Evolutionary conservation across 1,140 invertebrate species (phyloP), one percentile per base, ranked within the genome.

Genomic region (Drosophila neocordata): DNA sequence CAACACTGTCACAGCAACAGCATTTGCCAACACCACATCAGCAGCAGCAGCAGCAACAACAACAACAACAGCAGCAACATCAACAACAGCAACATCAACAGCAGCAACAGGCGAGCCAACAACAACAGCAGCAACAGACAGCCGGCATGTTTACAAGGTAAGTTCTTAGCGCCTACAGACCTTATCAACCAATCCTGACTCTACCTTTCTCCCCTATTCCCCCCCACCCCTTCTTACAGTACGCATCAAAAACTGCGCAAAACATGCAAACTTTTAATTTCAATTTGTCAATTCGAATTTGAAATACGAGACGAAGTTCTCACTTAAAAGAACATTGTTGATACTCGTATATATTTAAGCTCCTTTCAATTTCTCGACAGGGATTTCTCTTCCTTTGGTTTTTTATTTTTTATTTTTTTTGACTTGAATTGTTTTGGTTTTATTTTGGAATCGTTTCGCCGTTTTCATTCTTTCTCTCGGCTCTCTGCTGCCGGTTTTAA

Each of bases 241-340:
- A 75, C 75, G 75, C 72, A 78, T 79, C 76, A 79, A 77, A 68
- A 59, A 65, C 34, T 73, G 76, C 69, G 75, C 64, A 80, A 69
- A 78, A 82, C 79, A 88, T 87, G 83, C 83, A 88, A 88, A 87
- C 83, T 87, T 87, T 87, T 87, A 83, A 87, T 87, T 87, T 87
- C 83, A 87, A 87, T 87, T 87, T 89, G 83, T 87, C 83, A 83
- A 88, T 81, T 64, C 64, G 66, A 60, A 69, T 87, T 81, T 79
- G 66, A 82, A 74, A 63, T 77, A 69, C 56, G 62, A 58, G 65
- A 59, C 73, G 65, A 52, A 75, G 73, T 85, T 71, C 81, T 83
- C 69, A 74, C 74, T 74, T 75, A 31, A 22, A 34, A 24, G 56
- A 51, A 74, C 31, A 31, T 31, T 31, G 27, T 31, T 1, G 27